phyloP scores from a whole-genome alignment of 1,140 invertebrate species.

The Musca domestica region DNA sequence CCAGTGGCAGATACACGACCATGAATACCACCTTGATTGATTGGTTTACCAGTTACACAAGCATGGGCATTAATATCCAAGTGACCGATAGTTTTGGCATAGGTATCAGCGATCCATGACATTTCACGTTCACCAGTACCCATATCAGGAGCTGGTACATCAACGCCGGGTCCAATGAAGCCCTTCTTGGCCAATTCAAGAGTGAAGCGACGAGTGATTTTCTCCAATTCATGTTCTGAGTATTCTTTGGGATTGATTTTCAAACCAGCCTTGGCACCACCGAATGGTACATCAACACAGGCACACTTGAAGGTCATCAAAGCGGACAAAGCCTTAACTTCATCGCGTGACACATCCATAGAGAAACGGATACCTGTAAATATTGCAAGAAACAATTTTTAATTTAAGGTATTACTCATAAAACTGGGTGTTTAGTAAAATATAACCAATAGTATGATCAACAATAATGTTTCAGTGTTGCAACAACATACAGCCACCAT shows the following conservation, averaged over 20 bases:
- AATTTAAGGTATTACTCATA: no score
- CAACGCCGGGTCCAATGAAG: constrained; percentile 96
- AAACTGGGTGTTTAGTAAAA: constrained; percentile 54
- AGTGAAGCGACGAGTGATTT: constrained; percentile 96
- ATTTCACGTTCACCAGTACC: constrained; percentile 98
- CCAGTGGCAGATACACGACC: constrained; percentile 97
- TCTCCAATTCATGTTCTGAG: constrained; percentile 94
- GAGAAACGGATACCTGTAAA: constrained; percentile 93
- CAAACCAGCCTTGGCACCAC: constrained; percentile 95
- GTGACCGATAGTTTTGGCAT: constrained; percentile 93
- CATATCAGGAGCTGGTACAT: constrained; percentile 98
- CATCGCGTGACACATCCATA: constrained; percentile 85
- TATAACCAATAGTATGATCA: no score
- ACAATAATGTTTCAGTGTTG: no score
- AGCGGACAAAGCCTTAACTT: constrained; percentile 94
- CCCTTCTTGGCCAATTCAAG: constrained; percentile 98
- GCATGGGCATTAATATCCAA: constrained; percentile 97
- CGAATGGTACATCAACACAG: constrained; percentile 92
- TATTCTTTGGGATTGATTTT: constrained; percentile 96
- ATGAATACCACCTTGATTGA: constrained; percentile 91
- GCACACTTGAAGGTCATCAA: constrained; percentile 98
- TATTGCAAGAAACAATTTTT: constrained; percentile 3
- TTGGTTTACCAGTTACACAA: constrained; percentile 99
- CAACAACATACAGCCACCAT: no score
- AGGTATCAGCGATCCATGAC: constrained; percentile 99